These are phyloP conservation scores for Thyatira batis DNA, from an alignment of 2,888 invertebrate species.

Conservation along the genomic window DNA sequence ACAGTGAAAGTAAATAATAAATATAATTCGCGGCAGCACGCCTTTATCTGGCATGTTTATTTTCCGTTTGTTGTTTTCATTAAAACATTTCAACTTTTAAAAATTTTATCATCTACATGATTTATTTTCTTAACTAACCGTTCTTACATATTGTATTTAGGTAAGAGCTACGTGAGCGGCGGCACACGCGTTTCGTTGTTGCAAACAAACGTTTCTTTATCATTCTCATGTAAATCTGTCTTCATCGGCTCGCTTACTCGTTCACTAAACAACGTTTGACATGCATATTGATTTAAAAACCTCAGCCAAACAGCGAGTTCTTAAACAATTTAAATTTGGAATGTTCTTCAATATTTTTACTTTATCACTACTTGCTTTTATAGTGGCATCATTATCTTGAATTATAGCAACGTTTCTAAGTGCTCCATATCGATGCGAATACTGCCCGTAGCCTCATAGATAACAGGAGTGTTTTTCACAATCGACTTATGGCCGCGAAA, in stretches of 20 bases:
- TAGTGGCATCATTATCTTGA: conserved; percentile 38
- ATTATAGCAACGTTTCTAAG: conserved; percentile 38
- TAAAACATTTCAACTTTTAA: conserved; percentile 16
- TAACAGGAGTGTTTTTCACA: conserved; percentile 65
- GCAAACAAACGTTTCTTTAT: background rate
- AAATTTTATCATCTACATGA: conserved; percentile 3
- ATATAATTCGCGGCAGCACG: background rate
- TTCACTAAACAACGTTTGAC: background rate
- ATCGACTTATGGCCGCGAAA: conserved; percentile 66
- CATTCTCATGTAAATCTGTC: conserved; percentile 3
- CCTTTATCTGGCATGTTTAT: conserved; percentile 19
- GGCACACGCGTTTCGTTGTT: background rate
- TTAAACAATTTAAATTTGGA: background rate
- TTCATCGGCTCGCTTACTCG: background rate
- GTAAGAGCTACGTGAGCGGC: background rate
- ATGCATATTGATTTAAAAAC: background rate
- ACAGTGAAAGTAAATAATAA: conserved; percentile 19
- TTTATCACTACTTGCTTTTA: conserved; percentile 13
- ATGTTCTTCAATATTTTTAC: background rate
- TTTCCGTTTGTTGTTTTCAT: conserved; percentile 9
- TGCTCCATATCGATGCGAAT: conserved; percentile 38
- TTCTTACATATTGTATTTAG: background rate
- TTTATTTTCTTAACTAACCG: conserved; percentile 19
- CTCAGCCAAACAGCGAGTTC: background rate
- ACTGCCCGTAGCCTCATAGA: conserved; percentile 35